Base-by-base conservation (phyloP, 2,888 invertebrate genomes). In the Stenotaenia linearis region DNA sequence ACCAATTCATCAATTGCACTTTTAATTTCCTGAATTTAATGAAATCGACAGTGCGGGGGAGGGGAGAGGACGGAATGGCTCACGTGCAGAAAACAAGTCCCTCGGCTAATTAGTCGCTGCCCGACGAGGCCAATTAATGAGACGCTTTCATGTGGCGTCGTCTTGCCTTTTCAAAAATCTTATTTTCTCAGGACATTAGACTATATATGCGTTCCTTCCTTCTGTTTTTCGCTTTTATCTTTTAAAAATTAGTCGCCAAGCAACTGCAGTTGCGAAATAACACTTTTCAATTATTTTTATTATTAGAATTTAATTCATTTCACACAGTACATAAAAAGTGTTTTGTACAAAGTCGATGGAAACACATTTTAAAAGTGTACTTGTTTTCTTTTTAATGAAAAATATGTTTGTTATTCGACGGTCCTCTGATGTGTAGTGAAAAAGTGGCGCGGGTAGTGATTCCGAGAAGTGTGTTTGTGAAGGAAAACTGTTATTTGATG, bases 11-110 rank as follows among this genome's bases (percentile, higher is more conserved):
- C 69, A 69, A 69, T 69, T 69, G 69, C 69, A 69, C 69, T 69
- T 69, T 69, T 69, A 69, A 69, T 69, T 69, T 69, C 69, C 69
- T 69, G 69, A 69, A 69, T 69, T 69, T 69, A 69, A 69, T 69
- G 69, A 69, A 69, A 69, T 69, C 69, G 69, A 69, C 69, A 69
- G 69, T 28, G n/a, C 25, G 69, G 25, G n/a, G 69, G 25, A 69
- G 25, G 69, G 69, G 69, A 23, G 69, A 69, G 69, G 69, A 69
- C 25, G 69, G 69, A 69, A 69, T 69, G 69, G 69, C 69, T 69
- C 69, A 69, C 69, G 69, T 69, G 69, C 69, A 69, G 69, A 69
- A 69, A 69, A 69, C 69, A 69, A 69, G 69, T 69, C 69, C 69
- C 69, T 69, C 69, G 28, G 69, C 69, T 69, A 69, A 69, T 69